Base-by-base conservation (phyloP, 2,797 vertebrate species). In the Liparis tanakae region DNA sequence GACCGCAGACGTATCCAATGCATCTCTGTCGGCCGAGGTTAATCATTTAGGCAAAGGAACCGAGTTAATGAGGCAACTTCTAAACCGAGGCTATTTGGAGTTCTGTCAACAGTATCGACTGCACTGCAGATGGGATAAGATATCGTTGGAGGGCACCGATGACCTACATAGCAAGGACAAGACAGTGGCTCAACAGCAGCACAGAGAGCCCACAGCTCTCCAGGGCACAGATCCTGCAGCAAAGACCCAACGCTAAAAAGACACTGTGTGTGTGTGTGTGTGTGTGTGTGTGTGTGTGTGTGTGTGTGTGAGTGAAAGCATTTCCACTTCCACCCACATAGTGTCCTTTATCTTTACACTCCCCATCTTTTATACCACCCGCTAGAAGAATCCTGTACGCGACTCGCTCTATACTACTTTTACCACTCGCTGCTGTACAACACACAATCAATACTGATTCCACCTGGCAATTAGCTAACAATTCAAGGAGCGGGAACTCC, bases 391-490 rank as follows among this genome's bases (percentile, higher is more conserved):
- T 91, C 90, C 74, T 87, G 84, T 86, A 88, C 87, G 82, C 67
- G 70, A 88, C 85, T 85, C 84, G 76, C 87, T 85, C 76, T 83
- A 81, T 64, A 87, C 85, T 59, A 75, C 79, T 86, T 87, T 92
- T 90, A 92, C 87, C 82, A 87, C 83, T 71, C 81, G 79, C 83
- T 71, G 89, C 72, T 76, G 74, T 83, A 73, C 90, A 71, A 87
- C 56, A 72, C 81, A 25, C 76, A 92, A 94, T 94, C 93, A 94
- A 94, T 94, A 93, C 18, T 70, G 79, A 83, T 90, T 83, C 91
- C 91, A 94, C 83, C 83, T 92, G 78, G 86, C 89, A 93, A 94
- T 95, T 96, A 94, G 84, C 75, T 92, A 93, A 94, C 95, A 94
- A 94, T 89, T 92, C 82, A 94, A 84, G 84, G 74, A 82, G 76